Conservation (phyloP, 1,140 invertebrate species). For the Samia ricini region DNA sequence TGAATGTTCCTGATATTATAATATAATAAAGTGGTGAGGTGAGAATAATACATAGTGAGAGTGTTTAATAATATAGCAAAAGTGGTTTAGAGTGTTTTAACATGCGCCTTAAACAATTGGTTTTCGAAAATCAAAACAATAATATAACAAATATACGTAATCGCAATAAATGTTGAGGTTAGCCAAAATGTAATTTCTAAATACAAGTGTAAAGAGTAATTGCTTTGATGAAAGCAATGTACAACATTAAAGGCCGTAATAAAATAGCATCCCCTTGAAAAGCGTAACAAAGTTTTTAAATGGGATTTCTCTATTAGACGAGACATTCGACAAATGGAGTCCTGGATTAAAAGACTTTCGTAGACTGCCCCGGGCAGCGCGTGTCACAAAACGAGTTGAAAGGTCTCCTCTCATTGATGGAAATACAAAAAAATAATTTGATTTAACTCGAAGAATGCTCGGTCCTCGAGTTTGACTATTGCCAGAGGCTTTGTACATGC, state of each 20-base stretch:
- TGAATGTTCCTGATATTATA: too few relatives aligned
- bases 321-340: slow-evolving; percentile 58
- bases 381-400: slow-evolving; percentile 35
- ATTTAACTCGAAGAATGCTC: slow-evolving; percentile 13
- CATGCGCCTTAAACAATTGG: too few relatives aligned
- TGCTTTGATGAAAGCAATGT: slow-evolving; percentile 1
- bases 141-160: too few relatives aligned
- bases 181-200: not conserved
- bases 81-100: too few relatives aligned
- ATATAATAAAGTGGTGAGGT: too few relatives aligned
- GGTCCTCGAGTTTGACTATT: slow-evolving; percentile 11
- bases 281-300: slow-evolving; percentile 45
- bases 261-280: slow-evolving; percentile 28
- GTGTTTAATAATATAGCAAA: too few relatives aligned
- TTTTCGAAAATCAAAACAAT: too few relatives aligned
- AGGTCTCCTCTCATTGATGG: slow-evolving; percentile 19
- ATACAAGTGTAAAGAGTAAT: not conserved
- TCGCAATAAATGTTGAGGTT: too few relatives aligned
- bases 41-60: too few relatives aligned
- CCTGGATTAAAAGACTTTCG: slow-evolving; percentile 52
- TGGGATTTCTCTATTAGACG: slow-evolving; percentile 56
- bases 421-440: slow-evolving; percentile 24
- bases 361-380: slow-evolving; percentile 41
- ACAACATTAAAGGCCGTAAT: slow-evolving; percentile 45
- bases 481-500: slow-evolving; percentile 10